phyloP scores from a whole-genome alignment of 2,888 invertebrate genomes.

The Fragum fragum region DNA sequence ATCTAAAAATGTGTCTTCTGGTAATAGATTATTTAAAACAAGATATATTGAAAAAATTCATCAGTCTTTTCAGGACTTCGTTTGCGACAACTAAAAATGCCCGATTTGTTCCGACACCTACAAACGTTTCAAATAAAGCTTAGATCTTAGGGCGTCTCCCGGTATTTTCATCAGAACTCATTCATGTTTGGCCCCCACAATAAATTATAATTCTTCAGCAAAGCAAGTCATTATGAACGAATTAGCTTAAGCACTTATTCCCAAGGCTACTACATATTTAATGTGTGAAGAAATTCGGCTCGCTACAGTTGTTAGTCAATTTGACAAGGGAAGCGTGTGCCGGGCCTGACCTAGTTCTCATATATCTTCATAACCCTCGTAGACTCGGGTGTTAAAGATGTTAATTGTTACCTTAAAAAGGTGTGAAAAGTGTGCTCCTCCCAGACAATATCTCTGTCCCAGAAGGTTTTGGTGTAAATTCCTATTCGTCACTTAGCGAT shows the following conservation, averaged over 20 bases:
- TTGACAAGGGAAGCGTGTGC: conserved; percentile 8
- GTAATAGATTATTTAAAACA: too few relatives aligned
- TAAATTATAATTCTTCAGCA: not conserved
- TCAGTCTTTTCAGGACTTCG: too few relatives aligned
- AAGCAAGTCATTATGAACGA: not conserved
- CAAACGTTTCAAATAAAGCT: too few relatives aligned
- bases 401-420: conserved; percentile 34
- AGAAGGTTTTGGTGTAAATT: conserved; percentile 34
- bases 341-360: conserved; percentile 17
- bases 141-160: too few relatives aligned
- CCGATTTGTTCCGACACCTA: too few relatives aligned
- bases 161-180: too few relatives aligned
- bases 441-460: conserved; percentile 16
- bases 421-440: conserved; percentile 31
- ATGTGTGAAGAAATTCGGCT: conserved; percentile 7
- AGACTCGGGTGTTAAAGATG: conserved; percentile 13
- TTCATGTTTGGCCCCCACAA: not conserved
- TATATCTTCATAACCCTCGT: conserved; percentile 5
- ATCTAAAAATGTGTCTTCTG: too few relatives aligned
- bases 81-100: too few relatives aligned
- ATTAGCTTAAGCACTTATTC: not conserved
- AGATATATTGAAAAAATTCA: too few relatives aligned
- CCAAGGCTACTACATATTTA: conserved; percentile 7
- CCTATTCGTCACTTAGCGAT: conserved; percentile 8
- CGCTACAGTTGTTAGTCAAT: conserved; percentile 5